These are phyloP conservation scores for Gnathonemus echidnorhynchus DNA, from an alignment of 2,113 vertebrate species.

Conservation along the genomic window DNA sequence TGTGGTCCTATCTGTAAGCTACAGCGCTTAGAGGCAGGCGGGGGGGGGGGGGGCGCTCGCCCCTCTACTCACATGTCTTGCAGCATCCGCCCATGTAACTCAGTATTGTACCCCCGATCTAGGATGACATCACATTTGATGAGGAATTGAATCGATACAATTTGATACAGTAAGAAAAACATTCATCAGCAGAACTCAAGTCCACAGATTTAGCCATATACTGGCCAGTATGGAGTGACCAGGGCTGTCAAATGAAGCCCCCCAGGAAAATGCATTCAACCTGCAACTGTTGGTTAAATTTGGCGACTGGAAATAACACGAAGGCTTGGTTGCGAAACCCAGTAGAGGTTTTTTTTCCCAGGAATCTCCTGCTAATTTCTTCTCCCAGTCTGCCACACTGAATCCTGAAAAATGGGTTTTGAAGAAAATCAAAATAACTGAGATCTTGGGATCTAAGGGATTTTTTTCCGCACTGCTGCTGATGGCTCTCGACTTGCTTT, in stretches of 20 bases:
- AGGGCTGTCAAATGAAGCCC: not conserved
- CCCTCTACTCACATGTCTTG: conserved; percentile 84
- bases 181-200: not conserved
- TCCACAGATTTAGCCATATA: not conserved
- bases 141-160: not conserved
- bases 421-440: not conserved
- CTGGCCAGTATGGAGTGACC: not conserved
- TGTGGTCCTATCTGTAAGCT: not conserved
- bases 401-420: not conserved
- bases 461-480: not conserved
- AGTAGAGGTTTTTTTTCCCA: not conserved
- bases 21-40: not conserved
- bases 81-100: conserved; percentile 96
- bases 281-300: not conserved
- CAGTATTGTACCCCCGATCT: conserved; percentile 85
- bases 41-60: not conserved
- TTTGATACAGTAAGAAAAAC: not conserved
- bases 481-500: not conserved
- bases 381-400: not conserved
- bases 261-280: not conserved
- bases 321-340: not conserved
- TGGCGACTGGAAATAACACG: not conserved
- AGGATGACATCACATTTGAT: conserved; percentile 28
- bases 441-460: not conserved
- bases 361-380: not conserved